Conservation (phyloP, 2,113 vertebrate genomes). For the Butorides virescens region DNA sequence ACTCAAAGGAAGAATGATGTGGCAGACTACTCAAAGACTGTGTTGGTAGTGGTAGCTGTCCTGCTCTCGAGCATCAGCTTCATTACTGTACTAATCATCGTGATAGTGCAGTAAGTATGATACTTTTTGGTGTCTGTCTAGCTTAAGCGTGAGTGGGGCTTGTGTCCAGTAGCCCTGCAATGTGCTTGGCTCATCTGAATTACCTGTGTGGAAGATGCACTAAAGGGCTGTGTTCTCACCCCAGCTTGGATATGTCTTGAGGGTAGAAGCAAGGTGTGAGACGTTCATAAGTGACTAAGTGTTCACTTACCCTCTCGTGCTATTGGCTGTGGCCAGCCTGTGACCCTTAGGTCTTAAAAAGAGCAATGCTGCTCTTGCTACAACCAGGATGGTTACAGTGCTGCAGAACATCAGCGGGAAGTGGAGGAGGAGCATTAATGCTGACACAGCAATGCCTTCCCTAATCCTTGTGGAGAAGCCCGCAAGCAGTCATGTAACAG, state of each 20-base stretch:
- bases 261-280: not conserved
- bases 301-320: rapidly evolving
- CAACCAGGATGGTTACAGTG: not conserved
- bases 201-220: not conserved
- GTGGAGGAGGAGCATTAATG: not conserved
- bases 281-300: too few species aligned
- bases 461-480: not conserved
- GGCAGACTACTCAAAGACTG: constrained; percentile 65
- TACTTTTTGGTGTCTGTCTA: not conserved
- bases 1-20: constrained; percentile 56
- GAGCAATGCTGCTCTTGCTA: not conserved
- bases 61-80: constrained; percentile 62
- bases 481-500: not conserved
- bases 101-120: constrained; percentile 75
- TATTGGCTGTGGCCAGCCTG: not conserved
- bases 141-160: not conserved
- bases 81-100: constrained; percentile 55
- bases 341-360: rapidly evolving
- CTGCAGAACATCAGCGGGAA: not conserved
- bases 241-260: not conserved
- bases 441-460: not conserved
- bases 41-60: constrained; percentile 60
- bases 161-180: not conserved
- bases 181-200: not conserved
- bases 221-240: not conserved